A percentile compares a stretch with the other conserved stretches of the same genome.
Conservation (phyloP, 2,888 invertebrate species). For the Trachelus iudaicus region DNA sequence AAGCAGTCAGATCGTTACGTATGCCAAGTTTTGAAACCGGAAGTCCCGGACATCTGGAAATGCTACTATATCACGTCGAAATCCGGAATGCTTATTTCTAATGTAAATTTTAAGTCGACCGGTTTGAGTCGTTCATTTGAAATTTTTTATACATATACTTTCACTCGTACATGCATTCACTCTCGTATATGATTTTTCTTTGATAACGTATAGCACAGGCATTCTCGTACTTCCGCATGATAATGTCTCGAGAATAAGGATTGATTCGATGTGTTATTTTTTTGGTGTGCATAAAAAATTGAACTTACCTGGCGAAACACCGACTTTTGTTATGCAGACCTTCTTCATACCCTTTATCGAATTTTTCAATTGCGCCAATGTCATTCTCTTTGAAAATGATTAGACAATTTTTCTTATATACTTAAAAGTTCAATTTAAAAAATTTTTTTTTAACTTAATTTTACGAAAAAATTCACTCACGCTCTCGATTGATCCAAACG, state of each 20-base stretch:
- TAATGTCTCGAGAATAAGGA: neutral
- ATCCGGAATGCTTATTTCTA: too few species aligned
- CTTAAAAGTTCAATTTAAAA: neutral
- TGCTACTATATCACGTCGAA: too few species aligned
- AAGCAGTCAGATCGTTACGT: too few species aligned
- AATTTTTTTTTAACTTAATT: neutral
- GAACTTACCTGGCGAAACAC: constrained; percentile 69
- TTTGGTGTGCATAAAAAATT: constrained; percentile 7
- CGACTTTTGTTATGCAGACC: constrained; percentile 73
- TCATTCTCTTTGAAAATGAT: constrained; percentile 30
- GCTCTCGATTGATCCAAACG: neutral
- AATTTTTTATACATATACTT: neutral
- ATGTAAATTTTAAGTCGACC: too few species aligned
- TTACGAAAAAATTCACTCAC: neutral
- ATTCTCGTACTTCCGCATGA: neutral
- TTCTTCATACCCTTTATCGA: constrained; percentile 74
- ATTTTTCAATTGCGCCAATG: constrained; percentile 71
- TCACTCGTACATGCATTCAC: too few species aligned
- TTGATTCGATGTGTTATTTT: neutral
- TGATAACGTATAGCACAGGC: neutral
- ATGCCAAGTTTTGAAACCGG: too few species aligned
- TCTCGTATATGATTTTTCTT: neutral
- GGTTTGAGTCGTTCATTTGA: neutral
- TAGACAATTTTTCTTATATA: neutral
- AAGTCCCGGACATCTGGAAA: too few species aligned